phyloP scores from a whole-genome alignment of 2,888 invertebrate genomes.

The Orchestes rusci region DNA sequence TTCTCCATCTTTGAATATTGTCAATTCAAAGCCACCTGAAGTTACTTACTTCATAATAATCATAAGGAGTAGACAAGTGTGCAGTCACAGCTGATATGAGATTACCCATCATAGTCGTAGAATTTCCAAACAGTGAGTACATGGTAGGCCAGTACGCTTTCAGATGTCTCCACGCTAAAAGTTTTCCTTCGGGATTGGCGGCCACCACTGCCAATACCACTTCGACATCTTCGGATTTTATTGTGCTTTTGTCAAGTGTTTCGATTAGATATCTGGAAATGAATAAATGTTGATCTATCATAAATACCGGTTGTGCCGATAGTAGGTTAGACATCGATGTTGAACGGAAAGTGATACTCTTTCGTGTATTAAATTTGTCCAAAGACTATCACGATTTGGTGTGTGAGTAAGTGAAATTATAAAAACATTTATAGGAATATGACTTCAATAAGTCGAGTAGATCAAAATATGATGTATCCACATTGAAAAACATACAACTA shows the following conservation, averaged over 20 bases:
- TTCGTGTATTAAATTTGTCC: no score
- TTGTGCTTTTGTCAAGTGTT: constrained; percentile 60
- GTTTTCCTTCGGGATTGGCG: constrained; percentile 60
- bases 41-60: constrained; percentile 59
- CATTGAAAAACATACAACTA: no score
- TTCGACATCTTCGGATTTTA: constrained; percentile 64
- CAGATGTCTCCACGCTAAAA: constrained; percentile 68
- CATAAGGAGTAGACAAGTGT: constrained; percentile 64
- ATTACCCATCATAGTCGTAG: constrained; percentile 55
- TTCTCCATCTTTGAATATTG: no score
- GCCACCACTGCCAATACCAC: constrained; percentile 66
- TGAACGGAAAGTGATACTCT: no score
- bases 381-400: no score
- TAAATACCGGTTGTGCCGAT: no score
- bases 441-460: no score
- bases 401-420: no score
- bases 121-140: constrained; percentile 56
- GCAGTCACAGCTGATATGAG: constrained; percentile 58
- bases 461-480: no score
- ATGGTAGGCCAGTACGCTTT: constrained; percentile 63
- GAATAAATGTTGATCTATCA: background rate
- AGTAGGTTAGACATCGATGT: no score
- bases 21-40: no score
- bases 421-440: no score
- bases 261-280: constrained; percentile 63